Base-by-base conservation (phyloP, 2,113 vertebrate genomes). In the Empidonax alnorum region DNA sequence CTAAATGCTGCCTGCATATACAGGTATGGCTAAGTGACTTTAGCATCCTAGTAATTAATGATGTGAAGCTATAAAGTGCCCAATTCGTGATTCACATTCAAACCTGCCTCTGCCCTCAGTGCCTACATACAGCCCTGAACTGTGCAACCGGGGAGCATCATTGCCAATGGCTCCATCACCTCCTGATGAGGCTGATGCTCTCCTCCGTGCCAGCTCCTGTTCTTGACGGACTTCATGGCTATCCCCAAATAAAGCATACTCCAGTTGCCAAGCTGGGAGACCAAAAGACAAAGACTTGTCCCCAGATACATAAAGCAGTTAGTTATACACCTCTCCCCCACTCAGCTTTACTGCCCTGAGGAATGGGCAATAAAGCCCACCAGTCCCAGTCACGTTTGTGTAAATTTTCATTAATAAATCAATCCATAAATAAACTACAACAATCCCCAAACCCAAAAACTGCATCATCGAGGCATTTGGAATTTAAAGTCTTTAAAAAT, bases 401-500 rank as follows among this genome's bases (percentile, higher is more conserved):
- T 39, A 55, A 69, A 53, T 62, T 62, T 73, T 66, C 33, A 67
- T 46, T 56, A 46, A 78, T 25, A 47, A 66, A 65, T 52, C 20
- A 27, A 39, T 35, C 55, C 12, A 2, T 21, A 91, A 61, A 65
- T 58, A 47, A 84, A 55, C 24, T 52, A 41, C 16, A 62, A 63
- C 12, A 49, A 71, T 31, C 6, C 7, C 27, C 17, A 66, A 88
- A 62, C 8, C 35, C 22, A 24, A 39, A 77, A 86, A 69, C 18
- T 50, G 35, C 10, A 74, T 90, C 33, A 80, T 10, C 0, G 0
- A 50, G 2, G 42, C 33, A 71, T 42, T 67, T 49, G 50, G 46
- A 83, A 88, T 75, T 74, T 73, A 37, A 79, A 79, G 30, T 23
- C n/a, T 74, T 88, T 58, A 67, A 81, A 90, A 91, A 42, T 25